Percentiles rank a stretch among this genome's conserved stretches.
Conservation (phyloP, 2,113 vertebrate genomes). For the Rana temporaria region DNA sequence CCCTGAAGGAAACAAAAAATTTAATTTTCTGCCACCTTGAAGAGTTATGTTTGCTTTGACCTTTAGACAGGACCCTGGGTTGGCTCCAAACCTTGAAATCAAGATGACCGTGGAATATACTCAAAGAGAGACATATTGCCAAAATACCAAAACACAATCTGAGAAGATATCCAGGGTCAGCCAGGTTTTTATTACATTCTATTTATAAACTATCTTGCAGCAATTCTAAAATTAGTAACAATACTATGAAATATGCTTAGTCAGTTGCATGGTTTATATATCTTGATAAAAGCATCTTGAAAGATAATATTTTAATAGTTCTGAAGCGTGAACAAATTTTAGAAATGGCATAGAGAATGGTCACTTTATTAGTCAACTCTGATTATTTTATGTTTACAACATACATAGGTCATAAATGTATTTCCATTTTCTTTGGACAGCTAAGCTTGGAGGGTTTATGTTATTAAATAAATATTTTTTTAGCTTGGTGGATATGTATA, state of each 20-base stretch:
- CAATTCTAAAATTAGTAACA: constrained; percentile 26
- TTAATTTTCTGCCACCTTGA: not conserved
- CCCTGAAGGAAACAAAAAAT: too few species aligned
- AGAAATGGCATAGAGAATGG: too few species aligned
- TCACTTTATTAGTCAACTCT: too few species aligned
- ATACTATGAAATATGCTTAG: not conserved
- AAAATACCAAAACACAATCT: constrained; percentile 1
- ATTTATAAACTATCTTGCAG: not conserved
- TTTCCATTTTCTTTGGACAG: not conserved
- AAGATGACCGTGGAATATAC: constrained; percentile 33
- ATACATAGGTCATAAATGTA: too few species aligned
- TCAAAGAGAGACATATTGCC: constrained; percentile 7
- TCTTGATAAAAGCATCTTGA: not conserved
- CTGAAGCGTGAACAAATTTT: not conserved
- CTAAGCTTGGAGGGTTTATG: not conserved
- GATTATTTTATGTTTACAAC: too few species aligned
- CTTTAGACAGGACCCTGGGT: not conserved
- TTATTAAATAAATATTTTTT: not conserved
- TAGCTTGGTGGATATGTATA: too few species aligned
- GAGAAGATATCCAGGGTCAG: not conserved
- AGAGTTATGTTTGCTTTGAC: not conserved
- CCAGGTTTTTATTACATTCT: not conserved
- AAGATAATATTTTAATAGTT: not conserved
- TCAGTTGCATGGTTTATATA: not conserved
- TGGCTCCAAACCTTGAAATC: not conserved